Evolutionary conservation across 2,797 vertebrate species (phyloP).

Genomic region (Alca torda): DNA sequence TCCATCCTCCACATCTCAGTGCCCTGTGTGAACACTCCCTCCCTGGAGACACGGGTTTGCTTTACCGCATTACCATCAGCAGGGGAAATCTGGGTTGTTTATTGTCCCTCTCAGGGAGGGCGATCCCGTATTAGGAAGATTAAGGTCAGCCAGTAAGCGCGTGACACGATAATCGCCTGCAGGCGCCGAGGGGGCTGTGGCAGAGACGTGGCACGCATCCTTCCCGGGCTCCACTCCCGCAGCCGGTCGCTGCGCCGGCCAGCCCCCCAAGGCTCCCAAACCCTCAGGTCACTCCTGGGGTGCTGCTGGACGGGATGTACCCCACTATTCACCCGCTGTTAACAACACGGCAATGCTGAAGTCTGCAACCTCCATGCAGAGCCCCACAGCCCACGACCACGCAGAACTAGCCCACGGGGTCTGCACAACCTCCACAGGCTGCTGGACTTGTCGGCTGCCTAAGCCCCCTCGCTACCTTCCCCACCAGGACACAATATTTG

Average conservation of each 20-base stretch:
- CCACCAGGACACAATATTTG: accelerated
- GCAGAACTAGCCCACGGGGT: accelerated
- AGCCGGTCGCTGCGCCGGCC: accelerated
- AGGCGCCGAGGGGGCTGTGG: neutral
- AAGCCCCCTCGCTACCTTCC: accelerated
- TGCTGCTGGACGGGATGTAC: accelerated
- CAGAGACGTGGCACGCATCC: neutral
- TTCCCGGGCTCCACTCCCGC: accelerated
- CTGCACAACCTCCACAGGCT: accelerated
- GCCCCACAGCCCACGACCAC: neutral
- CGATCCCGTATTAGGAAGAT: slow-evolving; percentile 35
- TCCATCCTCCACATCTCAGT: neutral
- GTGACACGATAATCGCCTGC: neutral
- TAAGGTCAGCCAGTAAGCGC: slow-evolving; percentile 19
- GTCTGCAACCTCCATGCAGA: neutral
- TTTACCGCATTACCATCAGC: neutral
- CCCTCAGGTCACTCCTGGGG: accelerated
- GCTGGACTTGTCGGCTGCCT: neutral
- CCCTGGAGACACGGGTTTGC: neutral
- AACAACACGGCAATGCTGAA: accelerated
- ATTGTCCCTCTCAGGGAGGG: neutral
- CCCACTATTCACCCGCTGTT: accelerated
- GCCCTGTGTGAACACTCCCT: neutral
- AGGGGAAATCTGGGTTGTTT: neutral
- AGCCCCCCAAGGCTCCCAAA: accelerated